A percentile compares a stretch with the other conserved stretches of the same genome.
Conservation (phyloP, 1,140 invertebrate genomes). For the Eupristina koningsbergeri region DNA sequence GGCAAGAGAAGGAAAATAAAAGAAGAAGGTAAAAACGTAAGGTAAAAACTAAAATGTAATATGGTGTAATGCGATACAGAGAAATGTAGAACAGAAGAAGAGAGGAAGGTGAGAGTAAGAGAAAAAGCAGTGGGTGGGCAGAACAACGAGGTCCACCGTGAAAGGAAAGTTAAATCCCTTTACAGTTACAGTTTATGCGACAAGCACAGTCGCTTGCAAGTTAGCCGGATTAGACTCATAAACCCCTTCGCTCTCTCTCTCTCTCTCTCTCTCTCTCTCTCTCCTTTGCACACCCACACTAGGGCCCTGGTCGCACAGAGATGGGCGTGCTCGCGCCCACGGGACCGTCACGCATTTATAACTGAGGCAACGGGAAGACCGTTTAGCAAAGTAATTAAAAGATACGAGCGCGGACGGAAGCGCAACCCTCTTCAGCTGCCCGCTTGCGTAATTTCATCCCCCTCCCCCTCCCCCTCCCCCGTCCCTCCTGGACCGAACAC, state of each 20-base stretch:
- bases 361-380: slow-evolving; percentile 66
- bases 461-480: too few species aligned
- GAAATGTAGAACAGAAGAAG: not conserved
- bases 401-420: slow-evolving; percentile 62
- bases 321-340: not conserved
- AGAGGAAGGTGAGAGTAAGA: slow-evolving; percentile 39
- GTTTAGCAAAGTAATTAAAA: slow-evolving; percentile 73
- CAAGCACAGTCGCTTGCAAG: slow-evolving; percentile 66
- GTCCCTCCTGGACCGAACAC: too few species aligned
- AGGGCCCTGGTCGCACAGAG: too few species aligned
- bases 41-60: not conserved
- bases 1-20: too few species aligned
- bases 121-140: slow-evolving; percentile 6
- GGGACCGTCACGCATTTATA: slow-evolving; percentile 62
- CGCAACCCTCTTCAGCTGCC: slow-evolving; percentile 25
- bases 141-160: slow-evolving; percentile 66
- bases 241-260: slow-evolving; percentile 59
- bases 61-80: not conserved
- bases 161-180: slow-evolving; percentile 73
- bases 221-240: slow-evolving; percentile 69
- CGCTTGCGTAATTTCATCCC: slow-evolving; percentile 4
- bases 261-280: slow-evolving; percentile 30
- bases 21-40: too few species aligned
- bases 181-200: slow-evolving; percentile 71
- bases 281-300: too few species aligned